Evolutionary conservation across 64 coral and sea anemone species (phyloP).

Genomic region (Montipora cactus): DNA sequence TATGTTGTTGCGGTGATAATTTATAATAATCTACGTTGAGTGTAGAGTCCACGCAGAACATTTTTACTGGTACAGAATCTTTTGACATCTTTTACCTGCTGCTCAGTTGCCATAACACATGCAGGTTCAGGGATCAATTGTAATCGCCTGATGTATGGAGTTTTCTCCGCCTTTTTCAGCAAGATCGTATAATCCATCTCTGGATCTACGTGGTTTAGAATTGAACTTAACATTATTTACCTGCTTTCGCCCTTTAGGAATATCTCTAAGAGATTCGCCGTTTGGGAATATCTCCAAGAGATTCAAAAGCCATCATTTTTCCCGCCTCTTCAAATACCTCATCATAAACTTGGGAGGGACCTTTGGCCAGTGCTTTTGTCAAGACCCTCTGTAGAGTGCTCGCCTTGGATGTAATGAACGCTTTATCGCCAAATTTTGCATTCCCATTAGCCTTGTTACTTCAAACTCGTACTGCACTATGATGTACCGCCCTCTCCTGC

Average conservation of each 20-base stretch:
- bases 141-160: neutral
- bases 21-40: slow-evolving; percentile 68
- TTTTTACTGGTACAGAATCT: slow-evolving; percentile 39
- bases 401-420: neutral
- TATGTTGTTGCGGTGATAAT: slow-evolving; percentile 61
- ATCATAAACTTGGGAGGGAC: neutral
- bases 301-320: neutral
- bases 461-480: neutral
- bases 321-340: slow-evolving; percentile 12
- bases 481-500: neutral
- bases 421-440: neutral
- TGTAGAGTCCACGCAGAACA: slow-evolving; percentile 52
- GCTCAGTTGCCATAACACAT: slow-evolving; percentile 21
- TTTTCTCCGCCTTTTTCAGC: neutral
- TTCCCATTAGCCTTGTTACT: neutral
- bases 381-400: neutral
- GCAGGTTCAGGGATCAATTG: neutral
- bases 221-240: neutral
- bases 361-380: neutral
- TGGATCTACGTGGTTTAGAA: neutral
- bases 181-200: slow-evolving; percentile 8
- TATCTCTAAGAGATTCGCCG: too few species aligned
- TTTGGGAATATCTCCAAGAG: neutral
- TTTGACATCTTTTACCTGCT: slow-evolving; percentile 46
- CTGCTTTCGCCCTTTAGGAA: slow-evolving; percentile 6